Percentiles rank a stretch among this genome's conserved stretches.
These are phyloP conservation scores for Zophobas morio DNA, from an alignment of 1,140 invertebrate genomes.

Conservation along the genomic window DNA sequence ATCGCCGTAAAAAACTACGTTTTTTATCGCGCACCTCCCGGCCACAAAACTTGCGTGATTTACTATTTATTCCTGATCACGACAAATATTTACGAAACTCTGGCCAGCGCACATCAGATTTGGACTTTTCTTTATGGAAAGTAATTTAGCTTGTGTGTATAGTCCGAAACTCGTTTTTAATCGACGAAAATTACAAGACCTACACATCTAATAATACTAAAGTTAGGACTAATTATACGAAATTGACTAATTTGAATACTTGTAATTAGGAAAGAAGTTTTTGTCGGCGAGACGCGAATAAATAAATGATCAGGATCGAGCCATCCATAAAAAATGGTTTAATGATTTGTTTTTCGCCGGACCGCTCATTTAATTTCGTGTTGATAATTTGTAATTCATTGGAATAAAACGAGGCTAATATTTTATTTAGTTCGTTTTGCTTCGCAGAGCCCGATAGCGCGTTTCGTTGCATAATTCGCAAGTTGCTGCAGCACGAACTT, in stretches of 20 bases:
- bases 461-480: slow-evolving; percentile 36
- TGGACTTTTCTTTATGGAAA: too few species aligned
- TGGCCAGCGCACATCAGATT: too few species aligned
- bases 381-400: slow-evolving; percentile 41
- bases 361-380: slow-evolving; percentile 31
- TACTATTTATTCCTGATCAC: slow-evolving; percentile 28
- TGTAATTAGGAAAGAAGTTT: slow-evolving; percentile 11
- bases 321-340: slow-evolving; percentile 30
- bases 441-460: slow-evolving; percentile 38
- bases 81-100: slow-evolving; percentile 23
- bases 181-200: slow-evolving; percentile 1
- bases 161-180: slow-evolving; percentile 5
- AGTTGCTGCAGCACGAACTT: slow-evolving; percentile 31
- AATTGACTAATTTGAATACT: slow-evolving; percentile 19
- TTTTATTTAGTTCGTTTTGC: slow-evolving; percentile 41
- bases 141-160: background rate
- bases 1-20: slow-evolving; percentile 59
- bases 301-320: slow-evolving; percentile 15
- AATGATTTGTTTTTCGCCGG: slow-evolving; percentile 33
- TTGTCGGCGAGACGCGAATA: slow-evolving; percentile 9
- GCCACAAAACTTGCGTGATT: slow-evolving; percentile 42
- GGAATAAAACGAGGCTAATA: slow-evolving; percentile 41
- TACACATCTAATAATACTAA: slow-evolving; percentile 15
- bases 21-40: slow-evolving; percentile 56
- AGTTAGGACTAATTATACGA: slow-evolving; percentile 19